Conservation (phyloP, 2,888 invertebrate species). For the Pristionchus exspectatus region DNA sequence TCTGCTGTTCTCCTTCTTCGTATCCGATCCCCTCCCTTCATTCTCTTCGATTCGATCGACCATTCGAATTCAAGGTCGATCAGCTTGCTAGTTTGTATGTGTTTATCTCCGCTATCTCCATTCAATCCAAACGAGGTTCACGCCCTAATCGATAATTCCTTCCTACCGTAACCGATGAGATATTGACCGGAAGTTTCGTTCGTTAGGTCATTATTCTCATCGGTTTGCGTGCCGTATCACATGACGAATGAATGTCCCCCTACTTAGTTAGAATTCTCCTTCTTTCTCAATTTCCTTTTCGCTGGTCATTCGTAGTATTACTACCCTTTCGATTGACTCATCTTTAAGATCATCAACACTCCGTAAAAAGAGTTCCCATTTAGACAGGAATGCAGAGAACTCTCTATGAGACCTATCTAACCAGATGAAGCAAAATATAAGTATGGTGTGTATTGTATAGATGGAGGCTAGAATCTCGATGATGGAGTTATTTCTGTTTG, state of each 20-base stretch:
- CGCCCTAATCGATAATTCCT: constrained; percentile 29
- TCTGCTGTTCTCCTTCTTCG: background rate
- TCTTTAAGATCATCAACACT: constrained; percentile 38
- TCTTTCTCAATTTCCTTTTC: background rate
- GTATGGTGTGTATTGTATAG: background rate
- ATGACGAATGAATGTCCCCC: constrained; percentile 10
- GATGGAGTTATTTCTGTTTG: too few relatives aligned
- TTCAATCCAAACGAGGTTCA: constrained; percentile 14
- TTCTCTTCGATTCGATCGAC: background rate
- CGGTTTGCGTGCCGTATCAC: background rate
- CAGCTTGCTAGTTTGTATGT: constrained; percentile 39
- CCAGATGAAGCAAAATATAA: background rate
- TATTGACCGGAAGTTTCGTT: background rate
- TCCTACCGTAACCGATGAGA: background rate
- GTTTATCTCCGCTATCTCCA: constrained; percentile 19
- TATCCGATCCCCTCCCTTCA: constrained; percentile 13
- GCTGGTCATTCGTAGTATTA: background rate
- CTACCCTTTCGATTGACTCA: constrained; percentile 33
- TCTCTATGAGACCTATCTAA: background rate
- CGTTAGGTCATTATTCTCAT: constrained; percentile 6
- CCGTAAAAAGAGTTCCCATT: background rate
- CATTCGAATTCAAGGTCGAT: constrained; percentile 35
- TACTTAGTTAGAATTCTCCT: constrained; percentile 8
- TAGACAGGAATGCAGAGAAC: background rate
- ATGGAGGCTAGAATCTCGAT: constrained; percentile 38